These are phyloP conservation scores for Eudyptes chrysolophus DNA, from an alignment of 2,113 vertebrate species.

Conservation along the genomic window DNA sequence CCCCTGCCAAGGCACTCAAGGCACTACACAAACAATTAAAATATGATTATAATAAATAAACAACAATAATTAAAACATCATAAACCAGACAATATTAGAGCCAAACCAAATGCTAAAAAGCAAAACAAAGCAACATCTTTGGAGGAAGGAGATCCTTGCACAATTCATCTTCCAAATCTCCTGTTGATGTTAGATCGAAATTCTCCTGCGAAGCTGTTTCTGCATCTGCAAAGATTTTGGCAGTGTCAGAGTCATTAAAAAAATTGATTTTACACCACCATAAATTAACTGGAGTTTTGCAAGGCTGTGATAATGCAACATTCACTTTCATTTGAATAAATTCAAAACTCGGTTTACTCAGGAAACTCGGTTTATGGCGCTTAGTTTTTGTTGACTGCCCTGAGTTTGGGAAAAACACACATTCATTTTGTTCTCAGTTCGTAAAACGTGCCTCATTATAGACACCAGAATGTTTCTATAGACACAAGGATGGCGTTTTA, in stretches of 20 bases:
- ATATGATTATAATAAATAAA: slow-evolving; percentile 73
- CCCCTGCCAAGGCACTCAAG: slow-evolving; percentile 60
- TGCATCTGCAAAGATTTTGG: slow-evolving; percentile 67
- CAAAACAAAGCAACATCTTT: slow-evolving; percentile 47
- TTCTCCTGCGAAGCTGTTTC: slow-evolving; percentile 56
- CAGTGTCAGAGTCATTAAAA: slow-evolving; percentile 44
- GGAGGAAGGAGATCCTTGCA: neutral
- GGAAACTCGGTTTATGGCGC: neutral
- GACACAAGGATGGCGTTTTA: neutral
- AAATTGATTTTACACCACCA: neutral
- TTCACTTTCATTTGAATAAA: neutral
- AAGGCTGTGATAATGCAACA: neutral
- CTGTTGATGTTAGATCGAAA: slow-evolving; percentile 57
- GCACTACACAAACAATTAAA: slow-evolving; percentile 69
- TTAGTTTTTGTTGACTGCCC: neutral
- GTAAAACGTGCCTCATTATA: neutral
- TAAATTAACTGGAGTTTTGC: slow-evolving; percentile 23
- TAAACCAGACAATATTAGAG: slow-evolving; percentile 59
- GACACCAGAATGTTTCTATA: neutral
- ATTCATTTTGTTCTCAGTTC: neutral
- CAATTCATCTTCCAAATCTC: slow-evolving; percentile 66
- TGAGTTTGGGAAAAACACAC: neutral
- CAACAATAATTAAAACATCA: slow-evolving; percentile 75
- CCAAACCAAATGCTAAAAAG: slow-evolving; percentile 49
- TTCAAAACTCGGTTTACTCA: neutral